Conservation (phyloP, 2,797 vertebrate genomes). For the Sebastes trivittatus region DNA sequence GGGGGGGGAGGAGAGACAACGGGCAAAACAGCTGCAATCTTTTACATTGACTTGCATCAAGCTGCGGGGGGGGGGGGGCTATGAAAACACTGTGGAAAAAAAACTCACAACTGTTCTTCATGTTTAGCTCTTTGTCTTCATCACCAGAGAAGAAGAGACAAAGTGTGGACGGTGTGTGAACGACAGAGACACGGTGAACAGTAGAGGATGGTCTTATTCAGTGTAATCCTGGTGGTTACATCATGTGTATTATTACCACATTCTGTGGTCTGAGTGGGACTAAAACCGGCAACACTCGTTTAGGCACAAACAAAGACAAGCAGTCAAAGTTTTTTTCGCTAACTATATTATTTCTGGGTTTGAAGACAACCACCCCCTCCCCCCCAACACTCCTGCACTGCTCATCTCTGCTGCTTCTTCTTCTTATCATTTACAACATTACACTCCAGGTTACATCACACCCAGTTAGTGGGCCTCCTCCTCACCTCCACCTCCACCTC, state of each 20-base stretch:
- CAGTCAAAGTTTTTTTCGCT: background rate
- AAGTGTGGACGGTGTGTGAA: background rate
- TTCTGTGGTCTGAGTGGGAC: too few relatives aligned
- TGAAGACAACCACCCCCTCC: background rate
- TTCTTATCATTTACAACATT: conserved; percentile 45
- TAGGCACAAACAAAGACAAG: background rate
- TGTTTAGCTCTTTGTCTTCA: conserved; percentile 40
- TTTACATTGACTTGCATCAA: conserved; percentile 77
- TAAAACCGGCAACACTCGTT: too few relatives aligned
- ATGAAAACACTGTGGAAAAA: conserved; percentile 32
- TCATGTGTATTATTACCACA: too few relatives aligned
- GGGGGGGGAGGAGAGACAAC: background rate
- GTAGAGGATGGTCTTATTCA: background rate
- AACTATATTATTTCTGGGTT: background rate
- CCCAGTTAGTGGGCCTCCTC: conserved; percentile 8
- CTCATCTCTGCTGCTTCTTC: conserved; percentile 1
- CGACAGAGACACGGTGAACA: background rate
- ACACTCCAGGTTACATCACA: conserved; percentile 72
- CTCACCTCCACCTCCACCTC: conserved; percentile 33
- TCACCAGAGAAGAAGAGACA: conserved; percentile 7
- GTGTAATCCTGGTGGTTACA: background rate
- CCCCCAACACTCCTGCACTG: background rate
- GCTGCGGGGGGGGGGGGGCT: conserved; percentile 47
- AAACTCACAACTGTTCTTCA: conserved; percentile 40
- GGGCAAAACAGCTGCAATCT: conserved; percentile 81